These are phyloP conservation scores for Coregonus sp. DNA, from an alignment of 2,797 vertebrate genomes.

Conservation along the genomic window DNA sequence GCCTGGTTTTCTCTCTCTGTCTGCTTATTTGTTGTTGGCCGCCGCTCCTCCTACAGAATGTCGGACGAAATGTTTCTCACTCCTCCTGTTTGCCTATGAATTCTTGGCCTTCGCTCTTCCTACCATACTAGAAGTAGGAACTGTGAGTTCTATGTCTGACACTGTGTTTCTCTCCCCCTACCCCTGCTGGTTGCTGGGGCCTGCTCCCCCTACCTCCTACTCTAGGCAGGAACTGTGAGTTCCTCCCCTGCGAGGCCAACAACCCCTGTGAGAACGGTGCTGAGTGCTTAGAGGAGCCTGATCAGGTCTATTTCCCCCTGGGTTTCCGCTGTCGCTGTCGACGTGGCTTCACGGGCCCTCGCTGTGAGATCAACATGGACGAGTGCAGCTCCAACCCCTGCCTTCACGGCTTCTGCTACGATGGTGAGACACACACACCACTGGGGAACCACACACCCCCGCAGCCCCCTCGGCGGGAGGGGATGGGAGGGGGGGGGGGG, in stretches of 20 bases:
- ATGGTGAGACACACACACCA: constrained; percentile 68
- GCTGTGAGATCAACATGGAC: constrained; percentile 83
- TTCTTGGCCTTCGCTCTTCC: neutral
- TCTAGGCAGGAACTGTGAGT: constrained; percentile 80
- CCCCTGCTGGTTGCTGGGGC: constrained; percentile 29
- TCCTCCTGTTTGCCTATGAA: neutral
- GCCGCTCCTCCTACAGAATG: neutral
- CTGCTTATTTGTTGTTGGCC: neutral
- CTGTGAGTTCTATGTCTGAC: neutral
- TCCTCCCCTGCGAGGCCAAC: constrained; percentile 77
- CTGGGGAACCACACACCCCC: neutral
- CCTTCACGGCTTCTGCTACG: constrained; percentile 82
- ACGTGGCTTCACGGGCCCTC: constrained; percentile 77
- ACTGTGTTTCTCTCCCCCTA: neutral
- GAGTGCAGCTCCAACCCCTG: constrained; percentile 82
- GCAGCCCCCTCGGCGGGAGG: too few relatives aligned
- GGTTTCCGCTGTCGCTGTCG: constrained; percentile 80
- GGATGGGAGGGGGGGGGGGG: neutral
- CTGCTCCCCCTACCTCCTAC: constrained; percentile 41
- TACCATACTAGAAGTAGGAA: neutral
- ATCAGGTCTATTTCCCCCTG: constrained; percentile 75
- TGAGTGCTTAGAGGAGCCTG: constrained; percentile 76
- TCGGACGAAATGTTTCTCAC: neutral
- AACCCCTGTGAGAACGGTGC: constrained; percentile 83
- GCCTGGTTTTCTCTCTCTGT: neutral